These are phyloP conservation scores for Brevipalpus yothersi DNA, from an alignment of 1,140 invertebrate species.

Conservation along the genomic window DNA sequence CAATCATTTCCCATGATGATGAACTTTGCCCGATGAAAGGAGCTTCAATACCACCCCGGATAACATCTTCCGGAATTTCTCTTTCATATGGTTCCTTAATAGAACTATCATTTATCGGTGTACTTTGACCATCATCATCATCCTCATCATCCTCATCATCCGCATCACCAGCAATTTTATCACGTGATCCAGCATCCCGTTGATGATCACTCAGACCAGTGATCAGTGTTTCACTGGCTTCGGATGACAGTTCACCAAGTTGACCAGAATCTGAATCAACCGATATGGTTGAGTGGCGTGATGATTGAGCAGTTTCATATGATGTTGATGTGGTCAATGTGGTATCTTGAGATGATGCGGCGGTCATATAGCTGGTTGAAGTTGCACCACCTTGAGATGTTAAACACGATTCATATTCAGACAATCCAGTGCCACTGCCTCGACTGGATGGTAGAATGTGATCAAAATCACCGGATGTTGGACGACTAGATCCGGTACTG, in stretches of 20 bases:
- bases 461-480: slow-evolving; percentile 64
- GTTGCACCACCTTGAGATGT: slow-evolving; percentile 38
- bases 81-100: slow-evolving; percentile 28
- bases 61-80: slow-evolving; percentile 21
- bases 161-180: background rate
- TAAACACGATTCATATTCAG: slow-evolving; percentile 64
- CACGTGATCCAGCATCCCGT: slow-evolving; percentile 12
- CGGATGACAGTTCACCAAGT: slow-evolving; percentile 52
- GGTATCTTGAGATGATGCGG: slow-evolving; percentile 27
- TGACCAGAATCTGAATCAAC: slow-evolving; percentile 65
- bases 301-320: slow-evolving; percentile 57
- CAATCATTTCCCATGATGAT: slow-evolving; percentile 10
- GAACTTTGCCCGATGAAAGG: slow-evolving; percentile 7
- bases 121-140: slow-evolving; percentile 19
- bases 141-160: slow-evolving; percentile 3
- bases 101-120: slow-evolving; percentile 11
- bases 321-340: slow-evolving; percentile 33
- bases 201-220: slow-evolving; percentile 25
- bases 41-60: slow-evolving; percentile 15
- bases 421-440: slow-evolving; percentile 26
- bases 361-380: slow-evolving; percentile 46
- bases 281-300: slow-evolving; percentile 63
- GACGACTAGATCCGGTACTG: slow-evolving; percentile 33
- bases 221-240: slow-evolving; percentile 65
- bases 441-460: slow-evolving; percentile 17